Evolutionary conservation across 2,797 vertebrate species (phyloP), one percentile per base, ranked within the genome.

Genomic region (Melanogrammus aeglefinus): DNA sequence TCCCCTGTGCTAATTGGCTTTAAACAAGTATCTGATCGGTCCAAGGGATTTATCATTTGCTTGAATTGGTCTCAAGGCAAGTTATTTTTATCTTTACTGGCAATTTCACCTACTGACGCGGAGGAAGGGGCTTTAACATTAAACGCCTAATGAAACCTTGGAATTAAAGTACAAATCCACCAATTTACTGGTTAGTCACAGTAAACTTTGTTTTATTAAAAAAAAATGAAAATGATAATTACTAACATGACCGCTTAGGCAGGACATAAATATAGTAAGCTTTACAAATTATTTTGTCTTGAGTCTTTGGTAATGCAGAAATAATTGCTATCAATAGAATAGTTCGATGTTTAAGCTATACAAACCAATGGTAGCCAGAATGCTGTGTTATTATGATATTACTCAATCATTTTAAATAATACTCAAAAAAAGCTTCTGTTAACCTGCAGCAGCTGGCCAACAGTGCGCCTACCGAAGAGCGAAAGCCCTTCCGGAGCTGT

Each of bases 151-250:
- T 16, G 14, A 47, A 73, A 69, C 63, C 39, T 47, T 82, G 77
- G 78, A 79, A 73, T 66, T 72, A 36, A 79, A 39, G 78, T 82
- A 29, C n/a, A 69, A n/a, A 69, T 9, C 24, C 24, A 27, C 63
- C 8, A 69, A 69, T n/a, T 69, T 69, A 69, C 29, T 69, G n/a
- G 63, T 27, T 24, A 27, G 24, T 69, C n/a, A 69, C 63, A 69
- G 63, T 69, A 7, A 63, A 63, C 7, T 63, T 24, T 1, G 1
- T 24, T 63, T 24, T 63, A 63, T 8, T 57, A 4, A 18, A 57
- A 21, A n/a, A 57, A 21, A 69, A 69, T 69, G 10, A 27, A 9
- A 69, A 69, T 69, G 4, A 7, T 63, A n/a, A 69, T 69, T 4
- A 69, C 57, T 63, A 63, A n/a, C 8, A 24, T 27, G 63, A 27